Conservation (phyloP, 2,888 invertebrate species). For the Lasioglossum figueresi region DNA sequence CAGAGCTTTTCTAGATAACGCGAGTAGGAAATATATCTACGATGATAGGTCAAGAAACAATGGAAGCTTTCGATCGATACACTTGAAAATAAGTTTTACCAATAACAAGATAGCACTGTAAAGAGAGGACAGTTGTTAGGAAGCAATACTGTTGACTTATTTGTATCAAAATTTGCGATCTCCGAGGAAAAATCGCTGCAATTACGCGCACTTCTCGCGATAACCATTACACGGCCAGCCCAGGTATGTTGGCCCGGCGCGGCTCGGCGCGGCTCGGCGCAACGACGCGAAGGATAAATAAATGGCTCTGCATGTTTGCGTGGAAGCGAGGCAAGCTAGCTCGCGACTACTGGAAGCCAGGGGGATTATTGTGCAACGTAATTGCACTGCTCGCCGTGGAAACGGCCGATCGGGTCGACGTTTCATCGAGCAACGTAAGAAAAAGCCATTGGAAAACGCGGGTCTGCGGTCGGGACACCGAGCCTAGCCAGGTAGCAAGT, state of each 20-base stretch:
- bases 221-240: constrained; percentile 18
- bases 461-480: constrained; percentile 66
- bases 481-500: constrained; percentile 23
- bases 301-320: constrained; percentile 39
- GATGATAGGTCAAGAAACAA: not conserved
- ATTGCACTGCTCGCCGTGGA: constrained; percentile 75
- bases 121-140: not conserved
- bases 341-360: constrained; percentile 39
- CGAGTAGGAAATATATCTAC: not conserved
- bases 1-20: not conserved
- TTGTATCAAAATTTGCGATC: not conserved
- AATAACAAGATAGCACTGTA: not conserved
- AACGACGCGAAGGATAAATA: constrained; percentile 46
- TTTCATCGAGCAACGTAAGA: constrained; percentile 70
- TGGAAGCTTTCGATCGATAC: not conserved
- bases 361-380: constrained; percentile 76
- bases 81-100: not conserved
- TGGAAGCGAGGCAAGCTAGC: constrained; percentile 29
- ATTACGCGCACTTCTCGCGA: constrained; percentile 48
- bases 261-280: not conserved
- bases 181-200: constrained; percentile 31
- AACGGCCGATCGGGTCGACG: constrained; percentile 72
- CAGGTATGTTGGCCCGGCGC: constrained; percentile 2
- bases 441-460: constrained; percentile 71
- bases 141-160: not conserved